phyloP scores from a whole-genome alignment of 2,888 invertebrate species.

The Biston stratarius region DNA sequence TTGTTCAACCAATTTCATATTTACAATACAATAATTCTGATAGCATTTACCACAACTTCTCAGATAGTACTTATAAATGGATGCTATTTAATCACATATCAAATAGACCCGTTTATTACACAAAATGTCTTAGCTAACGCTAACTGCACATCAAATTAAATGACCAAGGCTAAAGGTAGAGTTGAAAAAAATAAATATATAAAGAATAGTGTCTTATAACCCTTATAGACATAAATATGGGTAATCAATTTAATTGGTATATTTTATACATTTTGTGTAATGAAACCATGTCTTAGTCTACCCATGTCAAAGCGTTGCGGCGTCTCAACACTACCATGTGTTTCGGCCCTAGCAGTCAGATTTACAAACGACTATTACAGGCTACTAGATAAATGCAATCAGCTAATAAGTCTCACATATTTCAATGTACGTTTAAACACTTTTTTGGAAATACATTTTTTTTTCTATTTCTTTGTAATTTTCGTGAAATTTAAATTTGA shows the following conservation, averaged over 20 bases:
- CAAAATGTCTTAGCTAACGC: background rate
- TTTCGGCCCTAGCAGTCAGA: background rate
- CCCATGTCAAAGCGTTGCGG: too few species aligned
- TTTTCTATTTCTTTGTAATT: background rate
- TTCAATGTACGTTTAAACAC: background rate
- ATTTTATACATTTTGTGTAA: background rate
- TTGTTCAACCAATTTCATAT: conserved; percentile 12
- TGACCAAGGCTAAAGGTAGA: too few species aligned
- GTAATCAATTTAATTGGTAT: background rate
- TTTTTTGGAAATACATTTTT: background rate
- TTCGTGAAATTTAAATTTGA: background rate
- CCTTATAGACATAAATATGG: too few species aligned
- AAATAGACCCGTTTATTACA: background rate
- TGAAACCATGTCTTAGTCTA: background rate
- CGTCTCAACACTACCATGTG: too few species aligned
- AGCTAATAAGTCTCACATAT: conserved; percentile 14
- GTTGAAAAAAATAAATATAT: too few species aligned
- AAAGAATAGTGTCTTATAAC: too few species aligned
- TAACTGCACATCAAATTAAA: background rate
- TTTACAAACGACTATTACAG: conserved; percentile 2
- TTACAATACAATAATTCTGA: conserved; percentile 21
- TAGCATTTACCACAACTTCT: background rate
- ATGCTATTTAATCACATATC: background rate
- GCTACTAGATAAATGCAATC: conserved; percentile 20
- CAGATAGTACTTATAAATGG: background rate